phyloP scores from a whole-genome alignment of 2,113 vertebrate genomes.

The Charadrius vociferus region DNA sequence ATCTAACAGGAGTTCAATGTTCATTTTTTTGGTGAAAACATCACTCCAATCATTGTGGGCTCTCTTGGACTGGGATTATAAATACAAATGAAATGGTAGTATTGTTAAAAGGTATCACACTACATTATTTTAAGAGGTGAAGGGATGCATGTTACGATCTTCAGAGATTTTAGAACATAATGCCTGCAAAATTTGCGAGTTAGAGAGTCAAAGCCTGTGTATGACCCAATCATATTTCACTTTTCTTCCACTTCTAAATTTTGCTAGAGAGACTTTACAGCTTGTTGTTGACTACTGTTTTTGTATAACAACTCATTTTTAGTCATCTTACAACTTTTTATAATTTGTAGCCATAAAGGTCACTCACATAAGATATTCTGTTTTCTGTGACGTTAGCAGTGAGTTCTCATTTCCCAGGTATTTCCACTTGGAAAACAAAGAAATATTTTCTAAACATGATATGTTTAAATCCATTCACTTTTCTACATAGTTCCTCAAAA shows the following conservation, averaged over 20 bases:
- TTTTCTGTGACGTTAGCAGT: background rate
- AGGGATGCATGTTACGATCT: accelerated
- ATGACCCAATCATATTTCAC: background rate
- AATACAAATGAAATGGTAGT: background rate
- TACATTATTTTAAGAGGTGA: background rate
- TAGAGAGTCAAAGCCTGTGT: background rate
- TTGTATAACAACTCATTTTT: background rate
- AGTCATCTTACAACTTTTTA: background rate
- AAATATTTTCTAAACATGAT: background rate
- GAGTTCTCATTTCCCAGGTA: background rate
- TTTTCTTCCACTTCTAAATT: background rate
- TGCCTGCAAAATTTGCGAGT: background rate
- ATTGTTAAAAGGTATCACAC: background rate
- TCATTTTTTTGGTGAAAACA: background rate
- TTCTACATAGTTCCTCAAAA: background rate
- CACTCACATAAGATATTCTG: background rate
- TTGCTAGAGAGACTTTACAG: background rate
- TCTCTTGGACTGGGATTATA: background rate
- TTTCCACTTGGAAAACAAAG: background rate
- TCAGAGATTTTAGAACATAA: background rate
- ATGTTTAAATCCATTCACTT: background rate
- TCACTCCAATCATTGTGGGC: background rate
- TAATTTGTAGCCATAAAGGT: background rate
- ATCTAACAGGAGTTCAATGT: background rate
- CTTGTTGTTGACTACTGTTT: background rate